Evolutionary conservation across 1,140 invertebrate genomes (phyloP), one percentile per base, ranked within the genome.

Genomic region (Drosophila saltans): DNA sequence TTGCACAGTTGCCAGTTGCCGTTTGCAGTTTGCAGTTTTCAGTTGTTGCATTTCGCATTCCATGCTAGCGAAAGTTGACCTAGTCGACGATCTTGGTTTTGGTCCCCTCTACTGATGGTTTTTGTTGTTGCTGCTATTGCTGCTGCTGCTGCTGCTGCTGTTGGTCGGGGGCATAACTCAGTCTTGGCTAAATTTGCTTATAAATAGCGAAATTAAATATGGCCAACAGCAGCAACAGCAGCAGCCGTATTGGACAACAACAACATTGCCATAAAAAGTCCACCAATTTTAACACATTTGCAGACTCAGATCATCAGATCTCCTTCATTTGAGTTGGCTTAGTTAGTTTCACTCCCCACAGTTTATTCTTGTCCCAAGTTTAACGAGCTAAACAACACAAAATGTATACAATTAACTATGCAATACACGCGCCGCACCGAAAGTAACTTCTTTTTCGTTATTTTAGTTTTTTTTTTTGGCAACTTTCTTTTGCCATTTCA

Each of bases 21-120:
- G 33, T 36, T 39, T 60, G 72, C 55, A 67, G 80, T 36, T 58
- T 68, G 65, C 45, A 48, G 62, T 40, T 68, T 24, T 45, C 16
- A 16, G 81, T 43, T 85, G 82, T 72, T 83, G 84, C 84, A 89
- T 89, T 89, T 89, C 80, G 84, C 84, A 89, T 89, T 89, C 84
- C 84, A 89, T 89, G 84, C 80, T 89, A 89, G 84, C 84, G 84
- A 89, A 89, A 89, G 84, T 89, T 89, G 84, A 89, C 84, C 84
- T 89, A 89, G 84, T 89, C 84, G 84, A 89, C 84, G 77, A 76
- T 89, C 77, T 81, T 81, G 83, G 80, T 88, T 77, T 52, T 24
- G 21, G 45, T 52, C 45, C 45, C 45, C 41, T 43, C 41, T 2
- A 11, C 41, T 16, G 41, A 43, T 43, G 41, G 3, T 75, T 75